Base-by-base conservation (phyloP, 2,888 invertebrate genomes). In the Onchidella celtica region DNA sequence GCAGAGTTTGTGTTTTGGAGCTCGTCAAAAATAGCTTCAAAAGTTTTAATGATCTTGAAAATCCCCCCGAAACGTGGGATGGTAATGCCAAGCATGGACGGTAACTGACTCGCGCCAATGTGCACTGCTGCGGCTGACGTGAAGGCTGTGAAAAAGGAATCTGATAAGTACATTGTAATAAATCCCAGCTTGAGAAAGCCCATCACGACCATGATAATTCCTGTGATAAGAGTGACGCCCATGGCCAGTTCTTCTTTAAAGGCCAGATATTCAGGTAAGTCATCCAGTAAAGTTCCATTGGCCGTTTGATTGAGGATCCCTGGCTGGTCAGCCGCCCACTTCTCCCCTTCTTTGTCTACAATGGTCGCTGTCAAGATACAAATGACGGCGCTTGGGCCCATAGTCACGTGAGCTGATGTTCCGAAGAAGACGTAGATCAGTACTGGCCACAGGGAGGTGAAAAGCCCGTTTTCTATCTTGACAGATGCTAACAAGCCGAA, bases 61-160 rank as follows among this genome's bases (percentile, higher is more conserved):
- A 88, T 84, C 0, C 92, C 92, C 2, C 86, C 85, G 79, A 87
- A 88, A 17, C 88, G 84, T 14, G 82, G 83, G 9, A 90, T 81
- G 34, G 85, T 85, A 11, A 92, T 77, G 3, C 92, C 92, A 21
- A 92, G 86, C 83, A 92, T 88, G 34, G 89, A 86, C 1, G 90
- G 88, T 17, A 92, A 80, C 85, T 93, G 92, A 77, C 91, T 92
- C 27, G 91, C 90, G 38, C 91, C 88, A 38, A 93, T 91, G 77
- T 91, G 91, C 3, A 92, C 87, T 27, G 91, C 91, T 27, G 90
- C 91, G 14, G 91, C 92, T 0, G 91, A 90, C 0, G 92, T 91
- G 83, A 91, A 93, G 21, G 91, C 92, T 59, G 90, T 89, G 76
- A 92, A 90, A 83, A 93, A 91, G 0, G 92, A 90, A 78, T 92